Base-by-base conservation (phyloP, 2,113 vertebrate genomes). In the Pangasianodon gigas region DNA sequence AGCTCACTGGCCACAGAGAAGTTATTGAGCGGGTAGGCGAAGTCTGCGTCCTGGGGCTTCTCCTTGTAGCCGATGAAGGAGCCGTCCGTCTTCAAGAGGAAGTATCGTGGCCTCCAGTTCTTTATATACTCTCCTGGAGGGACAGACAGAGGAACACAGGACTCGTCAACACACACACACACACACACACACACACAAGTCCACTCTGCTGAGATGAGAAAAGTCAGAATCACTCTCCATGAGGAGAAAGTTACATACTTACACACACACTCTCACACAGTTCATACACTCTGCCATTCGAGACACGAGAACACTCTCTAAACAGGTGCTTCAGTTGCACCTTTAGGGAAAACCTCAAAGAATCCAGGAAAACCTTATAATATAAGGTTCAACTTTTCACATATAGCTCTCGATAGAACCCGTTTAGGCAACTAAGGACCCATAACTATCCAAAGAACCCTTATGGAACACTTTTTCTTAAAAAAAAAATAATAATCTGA, bases 51-150 rank as follows among this genome's bases (percentile, higher is more conserved):
- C 96, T 99, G 98, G 52, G 98, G 98, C 94, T 99, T 99, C 95
- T 99, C 98, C 95, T 99, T 99, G 95, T 99, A 99, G 93, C 98
- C 98, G 93, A 98, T 98, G 95, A 99, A 99, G 88, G 98, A 99
- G 92, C 98, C 98, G 94, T 99, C 98, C 90, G 97, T 97, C 96
- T 99, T 99, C 93, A 99, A 94, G 93, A 99, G 96, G 94, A 99
- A 99, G 88, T 99, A 99, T 91, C 98, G 97, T 89, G 98, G 98
- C 89, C 98, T 96, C 98, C 98, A 99, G 95, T 98, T 99, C 96
- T 99, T 99, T 95, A 99, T 99, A 95, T 99, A 99, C 94, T 99
- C 98, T 91, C 98, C 98, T 99, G 93, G 46, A 94, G 7, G 87
- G 83, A 62, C 44, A 71, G 16, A 60, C 74, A 84, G 80, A 79